A percentile compares a stretch with the other conserved stretches of the same genome.
Conservation (phyloP, 2,113 vertebrate genomes). For the Fregetta grallaria region DNA sequence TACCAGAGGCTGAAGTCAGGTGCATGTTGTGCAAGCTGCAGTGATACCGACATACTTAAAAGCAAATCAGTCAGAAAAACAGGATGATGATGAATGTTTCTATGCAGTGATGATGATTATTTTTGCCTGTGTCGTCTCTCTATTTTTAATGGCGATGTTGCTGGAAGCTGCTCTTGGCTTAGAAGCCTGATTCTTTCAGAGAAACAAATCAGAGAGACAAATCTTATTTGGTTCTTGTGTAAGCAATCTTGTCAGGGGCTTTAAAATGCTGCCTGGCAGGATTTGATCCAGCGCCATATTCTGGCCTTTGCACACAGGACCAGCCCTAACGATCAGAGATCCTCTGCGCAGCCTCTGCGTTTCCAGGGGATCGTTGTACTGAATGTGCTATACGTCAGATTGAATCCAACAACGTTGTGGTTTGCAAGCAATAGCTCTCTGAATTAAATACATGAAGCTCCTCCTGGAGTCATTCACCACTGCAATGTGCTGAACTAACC, state of each 20-base stretch:
- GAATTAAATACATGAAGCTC: not conserved
- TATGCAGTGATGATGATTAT: not conserved
- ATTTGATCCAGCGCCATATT: not conserved
- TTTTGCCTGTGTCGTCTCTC: not conserved
- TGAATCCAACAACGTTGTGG: not conserved
- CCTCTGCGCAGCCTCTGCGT: not conserved
- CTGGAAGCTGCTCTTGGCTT: not conserved
- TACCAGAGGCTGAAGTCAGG: not conserved
- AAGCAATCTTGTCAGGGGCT: not conserved
- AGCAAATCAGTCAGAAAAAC: not conserved
- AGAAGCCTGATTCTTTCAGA: not conserved
- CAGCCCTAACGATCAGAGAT: not conserved
- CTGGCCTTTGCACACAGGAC: not conserved
- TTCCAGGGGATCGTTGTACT: not conserved
- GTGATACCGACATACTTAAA: not conserved
- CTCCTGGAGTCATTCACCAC: not conserved
- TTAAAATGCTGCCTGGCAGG: not conserved
- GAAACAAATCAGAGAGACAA: too few species aligned
- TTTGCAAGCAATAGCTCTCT: not conserved
- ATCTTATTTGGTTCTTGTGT: not conserved
- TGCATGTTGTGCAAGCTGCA: accelerated
- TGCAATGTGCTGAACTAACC: not conserved
- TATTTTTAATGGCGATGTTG: not conserved
- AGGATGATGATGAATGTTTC: accelerated
- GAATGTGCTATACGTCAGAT: not conserved